These are phyloP conservation scores for Porites evermanni DNA, from an alignment of 92 coral and sea anemone species.

Conservation along the genomic window DNA sequence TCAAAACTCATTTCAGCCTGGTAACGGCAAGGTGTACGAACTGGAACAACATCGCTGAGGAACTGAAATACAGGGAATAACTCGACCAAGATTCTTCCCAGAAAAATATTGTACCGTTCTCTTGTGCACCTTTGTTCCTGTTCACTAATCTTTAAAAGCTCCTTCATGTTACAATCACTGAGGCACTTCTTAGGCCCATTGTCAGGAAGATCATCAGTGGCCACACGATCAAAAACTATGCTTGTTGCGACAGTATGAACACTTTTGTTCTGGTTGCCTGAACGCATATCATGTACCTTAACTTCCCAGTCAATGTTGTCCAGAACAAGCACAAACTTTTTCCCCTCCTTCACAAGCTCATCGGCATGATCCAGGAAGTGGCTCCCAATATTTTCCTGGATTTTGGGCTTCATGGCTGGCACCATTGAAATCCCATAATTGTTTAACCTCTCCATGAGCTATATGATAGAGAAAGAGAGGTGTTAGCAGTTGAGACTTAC, in stretches of 20 bases:
- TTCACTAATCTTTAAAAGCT: constrained; percentile 43
- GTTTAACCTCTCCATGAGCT: constrained; percentile 51
- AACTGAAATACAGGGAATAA: constrained; percentile 50
- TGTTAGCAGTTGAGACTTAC: neutral
- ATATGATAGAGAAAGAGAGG: neutral
- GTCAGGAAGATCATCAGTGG: constrained; percentile 50
- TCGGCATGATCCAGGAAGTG: constrained; percentile 59
- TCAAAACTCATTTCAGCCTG: constrained; percentile 44
- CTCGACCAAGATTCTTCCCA: constrained; percentile 58
- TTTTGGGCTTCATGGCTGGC: constrained; percentile 46
- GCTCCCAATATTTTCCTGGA: constrained; percentile 58
- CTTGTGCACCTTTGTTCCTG: constrained; percentile 43
- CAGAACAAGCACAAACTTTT: constrained; percentile 51
- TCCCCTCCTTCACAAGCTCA: constrained; percentile 39
- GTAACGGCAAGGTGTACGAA: constrained; percentile 45
- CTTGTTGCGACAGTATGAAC: constrained; percentile 72
- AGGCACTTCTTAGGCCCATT: constrained; percentile 53
- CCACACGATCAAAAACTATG: constrained; percentile 64
- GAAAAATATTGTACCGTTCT: constrained; percentile 63
- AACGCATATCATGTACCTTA: constrained; percentile 58
- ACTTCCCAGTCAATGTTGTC: constrained; percentile 71
- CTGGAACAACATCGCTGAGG: constrained; percentile 47
- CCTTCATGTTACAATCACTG: constrained; percentile 48
- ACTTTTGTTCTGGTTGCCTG: constrained; percentile 63
- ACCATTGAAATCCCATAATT: constrained; percentile 41